Base-by-base conservation (phyloP, 2,113 vertebrate species). In the Cephalopholis sonnerati region DNA sequence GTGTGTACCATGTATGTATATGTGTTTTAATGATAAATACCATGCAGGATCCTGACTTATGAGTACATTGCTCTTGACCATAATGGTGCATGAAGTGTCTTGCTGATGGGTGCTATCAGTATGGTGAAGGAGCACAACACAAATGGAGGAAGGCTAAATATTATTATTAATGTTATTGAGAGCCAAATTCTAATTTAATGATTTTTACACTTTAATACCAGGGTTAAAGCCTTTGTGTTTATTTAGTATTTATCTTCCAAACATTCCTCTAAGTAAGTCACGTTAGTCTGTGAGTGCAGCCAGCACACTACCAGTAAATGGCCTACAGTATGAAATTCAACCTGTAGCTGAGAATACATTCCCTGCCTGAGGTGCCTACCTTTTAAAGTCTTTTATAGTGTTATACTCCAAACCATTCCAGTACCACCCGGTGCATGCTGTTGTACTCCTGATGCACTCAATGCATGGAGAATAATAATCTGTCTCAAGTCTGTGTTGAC, bases 101-200 rank as follows among this genome's bases (percentile, higher is more conserved):
- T 92, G 90, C 86, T 92, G 76, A 82, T 92, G 92, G 95, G 95
- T 95, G 96, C 95, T 95, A 95, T 96, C 93, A 96, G 95, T 94
- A 93, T 86, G 95, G 95, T 96, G 95, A 95, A 91, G 95, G 89
- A 92, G 92, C 82, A 93, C 83, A 92, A 93, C 92, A 93, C 91
- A 77, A 72, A 88, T 29, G 67, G 53, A 86, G 71, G 76, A 87
- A 82, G 75, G 71, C 61, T 53, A 62, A 57, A 62, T 8, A 66
- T 71, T 39, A 54, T 77, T 67, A 57, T 39, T 51, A n/a, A 20
- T 18, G 63, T 68, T 58, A 79, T 50, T 29, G 48, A 22, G 4
- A 76, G 39, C 11, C 41, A 74, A 48, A 63, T 70, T 41, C 9
- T 8, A 41, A 25, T 46, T 71, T 5, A 55, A 2, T 20, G 22